Base-by-base conservation (phyloP, 2,797 vertebrate species). In the Tangara arthus region DNA sequence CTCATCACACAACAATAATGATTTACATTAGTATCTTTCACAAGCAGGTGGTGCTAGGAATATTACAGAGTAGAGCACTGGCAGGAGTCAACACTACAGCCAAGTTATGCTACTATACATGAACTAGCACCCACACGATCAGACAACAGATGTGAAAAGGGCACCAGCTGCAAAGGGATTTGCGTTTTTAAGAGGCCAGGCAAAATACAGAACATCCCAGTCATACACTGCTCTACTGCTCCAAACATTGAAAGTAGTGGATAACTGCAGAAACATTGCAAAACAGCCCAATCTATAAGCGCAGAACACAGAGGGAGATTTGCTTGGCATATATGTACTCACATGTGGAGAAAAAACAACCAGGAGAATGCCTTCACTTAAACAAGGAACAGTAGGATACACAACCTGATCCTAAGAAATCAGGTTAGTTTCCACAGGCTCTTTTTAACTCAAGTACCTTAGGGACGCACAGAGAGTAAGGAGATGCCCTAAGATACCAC, bases 21-120 rank as follows among this genome's bases (percentile, higher is more conserved):
- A 23, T 35, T 82, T 53, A 66, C 5, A 46, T 63, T 37, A 41
- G 39, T 66, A 27, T 39, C 37, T 80, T 68, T 68, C 76, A 88
- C 14, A 57, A 66, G 6, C 30, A 91, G 61, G 20, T 77, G 9
- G 37, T 46, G 9, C 24, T 71, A 49, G 20, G 22, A 53, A n/a
- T 8, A 13, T 17, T 26, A 77, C 30, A 71, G 32, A 35, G 61
- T 28, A 21, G 27, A 84, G 7, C 3, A 15, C 6, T 22, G 0
- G 8, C 26, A 73, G 3, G 2, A 80, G 82, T 53, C 32, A 34
- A 34, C 23, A 8, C 8, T 10, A 24, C 12, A 41, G 7, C 16
- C 0, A 6, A 89, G 21, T n/a, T 60, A 78, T 0, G 0, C 28
- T 55, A 17, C 17, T 28, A 0, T 28, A 32, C 0, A 0, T 2